Evolutionary conservation across 2,888 invertebrate species (phyloP), one percentile per base, ranked within the genome.

Genomic region (Netelia fuscicornis): DNA sequence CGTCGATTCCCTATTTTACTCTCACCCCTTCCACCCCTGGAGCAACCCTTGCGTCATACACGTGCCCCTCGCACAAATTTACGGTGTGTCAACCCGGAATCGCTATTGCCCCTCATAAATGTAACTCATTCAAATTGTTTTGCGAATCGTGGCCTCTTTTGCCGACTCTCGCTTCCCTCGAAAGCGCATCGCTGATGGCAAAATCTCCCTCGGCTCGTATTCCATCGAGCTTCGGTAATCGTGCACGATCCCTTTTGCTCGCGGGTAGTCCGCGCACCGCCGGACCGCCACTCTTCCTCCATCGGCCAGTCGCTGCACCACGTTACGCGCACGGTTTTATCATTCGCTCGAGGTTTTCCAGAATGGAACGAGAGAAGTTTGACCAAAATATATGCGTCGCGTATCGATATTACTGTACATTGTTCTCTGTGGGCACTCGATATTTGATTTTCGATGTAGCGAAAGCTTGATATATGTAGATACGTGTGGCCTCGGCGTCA

Each of bases 31-130:
- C 64, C 44, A 13, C 52, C 10, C 60, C 72, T 13, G 37, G 37
- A 37, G 37, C 37, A 37, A 37, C 37, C 75, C n/a, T 76, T 70
- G 68, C 70, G 71, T 65, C 71, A 25, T 56, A 37, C 23, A 2
- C 62, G 74, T 68, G 65, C 42, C 23, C 58, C 79, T 64, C 58
- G 81, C 71, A 44, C 65, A 62, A 84, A 87, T 87, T 87, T 87
- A 87, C 80, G 85, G 85, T 78, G 82, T 83, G 86, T 84, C 87
- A 86, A 83, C 67, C 74, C 81, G 82, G 75, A 86, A 87, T 86
- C 85, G 85, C 84, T 84, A 83, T 85, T 86, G 86, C 85, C 78
- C 82, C 83, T 87, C 87, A 87, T 87, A 82, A 87, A 87, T 87
- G 83, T 86, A 86, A 87, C 86, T 80, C 82, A 82, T 85, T 85